phyloP scores from a whole-genome alignment of 2,888 invertebrate species.

The Mesoligia furuncula region DNA sequence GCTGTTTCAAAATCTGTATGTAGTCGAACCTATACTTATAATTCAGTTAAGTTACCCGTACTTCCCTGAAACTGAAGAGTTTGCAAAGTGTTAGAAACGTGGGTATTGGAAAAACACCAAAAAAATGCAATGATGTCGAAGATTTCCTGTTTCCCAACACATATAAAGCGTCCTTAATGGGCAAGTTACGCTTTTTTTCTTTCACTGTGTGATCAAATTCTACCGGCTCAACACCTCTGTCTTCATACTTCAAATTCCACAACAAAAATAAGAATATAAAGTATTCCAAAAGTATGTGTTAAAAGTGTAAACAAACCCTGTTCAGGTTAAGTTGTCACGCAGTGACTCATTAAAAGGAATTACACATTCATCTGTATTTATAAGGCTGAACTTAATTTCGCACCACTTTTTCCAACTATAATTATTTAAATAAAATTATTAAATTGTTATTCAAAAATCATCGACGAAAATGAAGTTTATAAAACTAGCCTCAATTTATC shows the following conservation, averaged over 20 bases:
- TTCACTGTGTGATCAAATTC: background rate
- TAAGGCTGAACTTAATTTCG: background rate
- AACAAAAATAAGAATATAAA: background rate
- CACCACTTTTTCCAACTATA: background rate
- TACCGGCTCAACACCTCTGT: background rate
- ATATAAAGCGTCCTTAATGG: background rate
- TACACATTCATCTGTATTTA: background rate
- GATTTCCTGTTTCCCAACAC: background rate
- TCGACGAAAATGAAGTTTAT: background rate
- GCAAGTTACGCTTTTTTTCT: too few species aligned
- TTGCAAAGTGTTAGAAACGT: background rate
- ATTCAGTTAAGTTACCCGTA: background rate
- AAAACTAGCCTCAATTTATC: background rate
- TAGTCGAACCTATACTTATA: background rate
- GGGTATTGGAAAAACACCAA: too few species aligned
- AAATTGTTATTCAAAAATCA: background rate
- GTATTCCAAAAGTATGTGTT: background rate
- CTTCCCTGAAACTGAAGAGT: background rate
- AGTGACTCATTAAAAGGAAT: background rate
- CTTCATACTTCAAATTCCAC: background rate
- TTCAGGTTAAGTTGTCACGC: background rate
- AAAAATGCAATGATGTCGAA: too few species aligned
- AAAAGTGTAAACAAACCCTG: background rate
- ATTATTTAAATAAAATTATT: background rate
- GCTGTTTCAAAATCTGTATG: background rate